These are phyloP conservation scores for Drosophila yooni DNA, from an alignment of 2,888 invertebrate species.

Conservation along the genomic window DNA sequence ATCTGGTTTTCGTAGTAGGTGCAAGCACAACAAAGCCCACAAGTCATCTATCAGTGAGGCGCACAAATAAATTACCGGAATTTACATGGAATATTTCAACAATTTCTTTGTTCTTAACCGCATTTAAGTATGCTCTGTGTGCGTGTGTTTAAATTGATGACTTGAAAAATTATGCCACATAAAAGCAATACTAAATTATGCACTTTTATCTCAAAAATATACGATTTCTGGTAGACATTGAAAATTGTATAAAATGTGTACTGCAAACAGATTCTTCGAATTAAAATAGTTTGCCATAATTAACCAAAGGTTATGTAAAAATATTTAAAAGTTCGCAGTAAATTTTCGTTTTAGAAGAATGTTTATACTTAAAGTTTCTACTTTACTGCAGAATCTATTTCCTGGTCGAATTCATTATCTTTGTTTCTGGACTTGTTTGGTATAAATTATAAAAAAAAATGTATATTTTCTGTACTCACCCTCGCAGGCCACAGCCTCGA, in stretches of 20 bases:
- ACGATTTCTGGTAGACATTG: background rate
- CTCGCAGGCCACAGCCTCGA: slow-evolving; percentile 70
- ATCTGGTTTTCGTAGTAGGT: slow-evolving; percentile 63
- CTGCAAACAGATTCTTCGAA: background rate
- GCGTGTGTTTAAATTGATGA: slow-evolving; percentile 4
- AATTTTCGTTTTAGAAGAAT: background rate
- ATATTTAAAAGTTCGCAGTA: background rate
- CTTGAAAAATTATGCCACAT: slow-evolving; percentile 5
- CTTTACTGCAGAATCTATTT: background rate
- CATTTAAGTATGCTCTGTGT: slow-evolving; percentile 23
- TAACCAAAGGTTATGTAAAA: background rate
- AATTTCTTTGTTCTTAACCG: slow-evolving; percentile 51
- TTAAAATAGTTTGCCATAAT: background rate
- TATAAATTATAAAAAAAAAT: background rate
- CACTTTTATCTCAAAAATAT: background rate
- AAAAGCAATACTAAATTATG: background rate
- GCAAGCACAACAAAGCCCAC: slow-evolving; percentile 37
- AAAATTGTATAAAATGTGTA: background rate
- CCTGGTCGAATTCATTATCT: background rate
- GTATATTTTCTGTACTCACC: slow-evolving; percentile 77
- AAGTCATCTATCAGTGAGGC: slow-evolving; percentile 42
- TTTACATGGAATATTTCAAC: slow-evolving; percentile 33
- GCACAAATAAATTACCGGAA: slow-evolving; percentile 38
- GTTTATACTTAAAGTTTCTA: background rate
- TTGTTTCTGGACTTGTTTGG: background rate